Base-by-base conservation (phyloP, 2,888 invertebrate genomes). In the Penaeus monodon region DNA sequence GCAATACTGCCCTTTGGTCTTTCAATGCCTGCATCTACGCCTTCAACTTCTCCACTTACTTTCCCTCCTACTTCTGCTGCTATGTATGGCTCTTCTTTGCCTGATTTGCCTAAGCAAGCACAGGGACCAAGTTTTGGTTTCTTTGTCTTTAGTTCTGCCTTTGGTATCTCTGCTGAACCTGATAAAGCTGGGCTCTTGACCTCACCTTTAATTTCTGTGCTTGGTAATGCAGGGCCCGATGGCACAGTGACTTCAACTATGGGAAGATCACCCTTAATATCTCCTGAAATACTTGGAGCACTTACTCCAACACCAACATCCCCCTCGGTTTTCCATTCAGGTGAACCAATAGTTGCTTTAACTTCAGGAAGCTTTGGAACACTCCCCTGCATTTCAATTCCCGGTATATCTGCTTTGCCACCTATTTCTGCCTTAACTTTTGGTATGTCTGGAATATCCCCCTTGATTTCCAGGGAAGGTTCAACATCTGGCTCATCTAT, bases 81-180 rank as follows among this genome's bases (percentile, higher is more conserved):
- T n/a, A 85, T 70, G 29, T 85, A 85, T n/a, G 85, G 85, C 27
- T 85, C 85, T 29, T 85, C 85, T 24, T 64, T 29, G 63, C 80
- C 80, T 6, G 44, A 33, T 80, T 85, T 85, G 63, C 85, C 85
- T 7, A 85, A 33, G 68, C 86, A 86, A 33, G 81, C 77, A 77
- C 86, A 86, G 76, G 86, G 86, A 81, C 81, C 86, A 7, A 86
- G 38, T 66, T 86, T 86, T n/a, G 77, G 68, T 24, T 81, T 86
- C 68, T 81, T 86, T 24, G 49, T 27, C 27, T 81, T 86, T 10
- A 86, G 1, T 49, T 86, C 81, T 29, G 81, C 38, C 33, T 80
- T 27, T 29, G 81, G 85, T 29, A 77, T 57, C 44, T 86, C 68
- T 10, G 64, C 22, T 14, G 65, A 22, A 12, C 81, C 81, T 76